Conservation (phyloP, 2,888 invertebrate species). For the Synergus laeviventris region DNA sequence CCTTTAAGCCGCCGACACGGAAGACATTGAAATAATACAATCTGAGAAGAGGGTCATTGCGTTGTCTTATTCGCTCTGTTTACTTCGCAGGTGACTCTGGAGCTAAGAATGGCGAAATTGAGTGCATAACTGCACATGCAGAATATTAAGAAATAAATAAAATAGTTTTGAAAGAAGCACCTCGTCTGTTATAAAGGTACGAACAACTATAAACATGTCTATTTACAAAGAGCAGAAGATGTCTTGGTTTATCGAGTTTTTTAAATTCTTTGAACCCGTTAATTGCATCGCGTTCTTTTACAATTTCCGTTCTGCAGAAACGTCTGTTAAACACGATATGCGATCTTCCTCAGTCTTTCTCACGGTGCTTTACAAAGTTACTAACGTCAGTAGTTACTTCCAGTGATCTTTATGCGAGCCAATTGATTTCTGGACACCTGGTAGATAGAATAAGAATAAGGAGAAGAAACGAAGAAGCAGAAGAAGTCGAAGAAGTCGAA, state of each 20-base stretch:
- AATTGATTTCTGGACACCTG: constrained; percentile 67
- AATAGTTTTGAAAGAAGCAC: neutral
- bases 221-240: neutral
- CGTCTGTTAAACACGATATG: constrained; percentile 26
- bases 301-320: constrained; percentile 29
- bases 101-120: neutral
- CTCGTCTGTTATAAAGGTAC: neutral
- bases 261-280: constrained; percentile 17
- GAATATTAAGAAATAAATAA: neutral
- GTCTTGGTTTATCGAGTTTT: constrained; percentile 11
- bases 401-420: constrained; percentile 53
- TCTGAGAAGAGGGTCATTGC: constrained; percentile 47
- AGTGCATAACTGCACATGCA: constrained; percentile 6
- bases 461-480: neutral
- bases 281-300: constrained; percentile 30
- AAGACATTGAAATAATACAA: constrained; percentile 53
- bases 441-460: constrained; percentile 48
- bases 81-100: neutral
- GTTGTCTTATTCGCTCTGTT: constrained; percentile 9
- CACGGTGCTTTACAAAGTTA: constrained; percentile 30
- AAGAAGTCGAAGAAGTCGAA: neutral
- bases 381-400: constrained; percentile 24
- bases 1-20: constrained; percentile 56
- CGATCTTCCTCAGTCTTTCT: constrained; percentile 21
- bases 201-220: neutral